Evolutionary conservation across 2,888 invertebrate species (phyloP), one percentile per base, ranked within the genome.

Genomic region (Orthosia incerta): DNA sequence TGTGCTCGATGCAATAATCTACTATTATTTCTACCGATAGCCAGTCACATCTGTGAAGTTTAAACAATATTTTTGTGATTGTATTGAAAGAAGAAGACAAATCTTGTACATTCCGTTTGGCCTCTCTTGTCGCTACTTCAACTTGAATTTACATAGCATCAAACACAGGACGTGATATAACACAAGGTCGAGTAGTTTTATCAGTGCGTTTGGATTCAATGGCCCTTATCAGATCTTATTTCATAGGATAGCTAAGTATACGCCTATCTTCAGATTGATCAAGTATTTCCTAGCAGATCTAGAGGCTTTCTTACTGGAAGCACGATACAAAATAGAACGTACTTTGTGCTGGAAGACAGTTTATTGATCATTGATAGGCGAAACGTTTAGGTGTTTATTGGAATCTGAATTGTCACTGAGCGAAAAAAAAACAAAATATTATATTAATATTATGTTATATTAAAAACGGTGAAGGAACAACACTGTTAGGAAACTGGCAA

Each of bases 151-250:
- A 5, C 23, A 15, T 50, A 46, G 3, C 26, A n/a, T 31, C 13
- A 61, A 31, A 39, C 18, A 68, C 51, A 51, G n/a, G 15, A 51
- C 23, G 39, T 31, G 18, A 51, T 16, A 69, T 12, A 51, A n/a
- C 3, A 66, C 66, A 45, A 53, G n/a, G 23, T 69, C 66, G 16
- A 23, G 9, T 65, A 65, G 5, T 51, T 65, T 68, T n/a, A 65
- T 68, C 23, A 65, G 39, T 51, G 15, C 11, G 3, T 53, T 64
- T 23, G 51, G 12, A 51, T 39, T 39, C 15, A 45, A 23, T 12
- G 7, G n/a, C 23, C 51, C n/a, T 51, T 23, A 23, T 66, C 45
- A 46, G 45, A 3, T 11, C 7, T 26, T n/a, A 66, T n/a, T 60
- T 18, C 31, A 48, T 7, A 61, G 46, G 12, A 46, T 12, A 46